phyloP scores from a whole-genome alignment of 2,113 vertebrate species.

The Lynx canadensis region DNA sequence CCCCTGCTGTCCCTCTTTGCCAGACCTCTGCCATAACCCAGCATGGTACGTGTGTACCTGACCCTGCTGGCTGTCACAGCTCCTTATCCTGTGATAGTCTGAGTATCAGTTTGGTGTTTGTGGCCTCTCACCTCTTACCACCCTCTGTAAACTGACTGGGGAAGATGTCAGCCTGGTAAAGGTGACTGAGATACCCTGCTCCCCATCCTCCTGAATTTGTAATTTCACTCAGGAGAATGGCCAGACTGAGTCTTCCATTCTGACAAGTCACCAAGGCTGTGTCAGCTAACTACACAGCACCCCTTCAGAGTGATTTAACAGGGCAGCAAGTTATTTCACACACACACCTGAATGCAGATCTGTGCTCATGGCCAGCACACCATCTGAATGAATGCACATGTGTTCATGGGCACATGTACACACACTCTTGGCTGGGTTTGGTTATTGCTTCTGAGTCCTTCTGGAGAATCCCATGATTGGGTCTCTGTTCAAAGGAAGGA shows the following conservation, averaged over 20 bases:
- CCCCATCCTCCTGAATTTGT: neutral
- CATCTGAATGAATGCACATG: rapidly evolving
- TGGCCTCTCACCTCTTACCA: neutral
- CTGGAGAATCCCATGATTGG: neutral
- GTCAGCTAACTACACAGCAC: neutral
- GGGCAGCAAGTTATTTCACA: neutral
- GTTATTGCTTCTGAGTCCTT: neutral
- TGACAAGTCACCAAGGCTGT: neutral
- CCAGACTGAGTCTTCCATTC: neutral
- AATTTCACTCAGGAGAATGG: neutral
- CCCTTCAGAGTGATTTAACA: neutral
- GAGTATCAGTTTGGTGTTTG: too few relatives aligned
- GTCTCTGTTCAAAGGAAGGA: neutral
- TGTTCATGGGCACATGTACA: neutral
- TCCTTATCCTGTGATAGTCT: neutral
- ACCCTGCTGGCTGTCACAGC: neutral
- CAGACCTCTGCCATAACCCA: neutral
- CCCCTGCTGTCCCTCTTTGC: neutral
- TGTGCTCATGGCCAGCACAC: neutral
- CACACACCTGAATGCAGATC: rapidly evolving
- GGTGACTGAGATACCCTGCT: neutral
- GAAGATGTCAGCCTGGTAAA: neutral
- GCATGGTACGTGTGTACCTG: neutral
- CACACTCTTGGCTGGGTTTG: neutral
- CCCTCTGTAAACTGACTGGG: too few relatives aligned